Evolutionary conservation across 1,140 invertebrate species (phyloP).

Genomic region (Euwallacea similis): DNA sequence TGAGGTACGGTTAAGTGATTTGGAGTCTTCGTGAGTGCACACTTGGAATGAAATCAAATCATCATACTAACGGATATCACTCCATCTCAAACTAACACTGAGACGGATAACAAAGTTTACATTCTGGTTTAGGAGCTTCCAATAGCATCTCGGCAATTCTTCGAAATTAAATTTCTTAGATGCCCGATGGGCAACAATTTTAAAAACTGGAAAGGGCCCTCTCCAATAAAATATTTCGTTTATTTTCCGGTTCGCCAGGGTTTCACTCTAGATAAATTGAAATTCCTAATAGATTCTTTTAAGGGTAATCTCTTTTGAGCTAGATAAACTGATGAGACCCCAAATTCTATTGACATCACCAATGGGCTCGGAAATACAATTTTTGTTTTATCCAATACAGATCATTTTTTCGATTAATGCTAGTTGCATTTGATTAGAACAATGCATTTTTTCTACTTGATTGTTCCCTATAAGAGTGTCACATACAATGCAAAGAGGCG

Average conservation of each 20-base stretch:
- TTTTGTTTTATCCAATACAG: neutral
- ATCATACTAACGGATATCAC: too few species aligned
- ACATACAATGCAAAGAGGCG: neutral
- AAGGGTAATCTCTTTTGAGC: constrained; percentile 27
- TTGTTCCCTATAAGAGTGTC: neutral
- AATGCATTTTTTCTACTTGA: too few species aligned
- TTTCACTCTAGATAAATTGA: constrained; percentile 24
- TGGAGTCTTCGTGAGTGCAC: too few species aligned
- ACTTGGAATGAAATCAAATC: too few species aligned
- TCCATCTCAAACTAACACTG: too few species aligned
- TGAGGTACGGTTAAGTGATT: too few species aligned
- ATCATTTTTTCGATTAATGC: too few species aligned
- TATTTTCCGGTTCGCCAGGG: constrained; percentile 13
- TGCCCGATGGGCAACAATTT: constrained; percentile 9
- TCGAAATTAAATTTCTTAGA: constrained; percentile 26
- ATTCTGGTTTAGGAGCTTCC: neutral
- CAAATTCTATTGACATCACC: constrained; percentile 28
- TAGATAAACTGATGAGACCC: constrained; percentile 31
- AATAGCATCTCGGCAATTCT: neutral
- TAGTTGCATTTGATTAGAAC: too few species aligned
- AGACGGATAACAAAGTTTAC: too few species aligned
- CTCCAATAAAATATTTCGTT: constrained; percentile 19
- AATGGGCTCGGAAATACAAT: constrained; percentile 17
- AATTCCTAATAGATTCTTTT: constrained; percentile 28
- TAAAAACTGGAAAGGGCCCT: constrained; percentile 22